These are phyloP conservation scores for Artibeus jamaicensis DNA, from an alignment of 2,797 vertebrate species.

Conservation along the genomic window DNA sequence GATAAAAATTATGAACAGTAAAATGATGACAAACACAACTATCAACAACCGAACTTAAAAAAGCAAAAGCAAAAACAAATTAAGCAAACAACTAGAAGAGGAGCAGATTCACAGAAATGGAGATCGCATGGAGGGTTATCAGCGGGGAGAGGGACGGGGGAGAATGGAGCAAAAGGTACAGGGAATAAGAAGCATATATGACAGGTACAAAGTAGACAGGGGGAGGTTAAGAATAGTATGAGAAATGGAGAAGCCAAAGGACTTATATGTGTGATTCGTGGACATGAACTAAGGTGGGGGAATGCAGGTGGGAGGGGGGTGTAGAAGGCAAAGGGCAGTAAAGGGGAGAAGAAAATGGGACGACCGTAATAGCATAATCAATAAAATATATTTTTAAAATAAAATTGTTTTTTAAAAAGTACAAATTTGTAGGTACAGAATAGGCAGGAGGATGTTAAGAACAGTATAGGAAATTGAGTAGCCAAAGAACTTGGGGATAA, in stretches of 20 bases:
- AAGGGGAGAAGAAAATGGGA: too few relatives aligned
- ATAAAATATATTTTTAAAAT: too few relatives aligned
- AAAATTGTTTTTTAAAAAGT: too few relatives aligned
- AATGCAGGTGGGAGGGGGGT: too few relatives aligned
- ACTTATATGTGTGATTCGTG: neutral
- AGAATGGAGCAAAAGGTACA: neutral
- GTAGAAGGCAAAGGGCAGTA: too few relatives aligned
- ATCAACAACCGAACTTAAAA: too few relatives aligned
- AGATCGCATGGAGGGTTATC: neutral
- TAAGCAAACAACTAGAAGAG: neutral
- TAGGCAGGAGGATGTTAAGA: neutral
- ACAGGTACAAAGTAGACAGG: neutral
- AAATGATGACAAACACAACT: too few relatives aligned
- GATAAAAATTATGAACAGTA: too few relatives aligned
- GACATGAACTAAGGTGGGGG: too few relatives aligned
- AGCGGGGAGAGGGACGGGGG: neutral
- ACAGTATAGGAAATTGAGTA: neutral
- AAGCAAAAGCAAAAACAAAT: too few relatives aligned
- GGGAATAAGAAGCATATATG: neutral
- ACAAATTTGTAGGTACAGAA: neutral
- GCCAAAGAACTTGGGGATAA: neutral
- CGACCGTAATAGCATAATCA: too few relatives aligned
- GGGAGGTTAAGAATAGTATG: neutral
- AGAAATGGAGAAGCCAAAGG: neutral
- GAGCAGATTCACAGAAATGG: neutral